Evolutionary conservation across 23 tunicate genomes (phyloP).

Genomic region (Halocynthia aurantium): DNA sequence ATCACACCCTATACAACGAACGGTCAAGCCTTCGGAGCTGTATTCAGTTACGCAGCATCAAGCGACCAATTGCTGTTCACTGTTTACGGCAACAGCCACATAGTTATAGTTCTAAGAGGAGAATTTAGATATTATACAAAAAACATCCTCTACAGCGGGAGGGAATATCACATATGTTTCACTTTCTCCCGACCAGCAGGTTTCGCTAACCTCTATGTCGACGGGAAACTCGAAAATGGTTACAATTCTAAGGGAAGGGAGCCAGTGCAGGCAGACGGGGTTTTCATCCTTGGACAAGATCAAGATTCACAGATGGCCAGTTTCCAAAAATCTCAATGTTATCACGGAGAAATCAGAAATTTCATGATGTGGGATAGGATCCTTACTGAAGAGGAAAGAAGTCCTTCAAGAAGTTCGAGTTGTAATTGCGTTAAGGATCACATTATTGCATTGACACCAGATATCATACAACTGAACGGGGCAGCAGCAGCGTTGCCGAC

Average conservation of each 20-base stretch:
- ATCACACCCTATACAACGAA: too few relatives aligned
- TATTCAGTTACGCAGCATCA: too few relatives aligned
- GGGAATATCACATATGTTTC: background rate
- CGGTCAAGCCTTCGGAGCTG: too few relatives aligned
- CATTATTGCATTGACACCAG: background rate
- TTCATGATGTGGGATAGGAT: background rate
- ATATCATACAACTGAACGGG: background rate
- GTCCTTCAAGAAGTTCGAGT: background rate
- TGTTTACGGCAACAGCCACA: too few relatives aligned
- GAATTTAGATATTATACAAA: too few relatives aligned
- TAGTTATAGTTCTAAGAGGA: too few relatives aligned
- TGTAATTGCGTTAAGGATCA: background rate
- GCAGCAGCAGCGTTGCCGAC: background rate
- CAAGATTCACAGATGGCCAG: background rate
- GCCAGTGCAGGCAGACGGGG: background rate
- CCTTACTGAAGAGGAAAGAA: background rate
- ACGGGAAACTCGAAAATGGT: background rate
- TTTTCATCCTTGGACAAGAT: background rate
- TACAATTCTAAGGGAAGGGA: background rate
- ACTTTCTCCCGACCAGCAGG: background rate
- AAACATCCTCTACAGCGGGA: background rate
- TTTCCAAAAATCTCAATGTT: background rate
- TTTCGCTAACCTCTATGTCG: background rate
- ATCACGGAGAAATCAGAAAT: background rate
- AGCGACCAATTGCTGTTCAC: too few relatives aligned